Evolutionary conservation across 1,140 invertebrate genomes (phyloP).

Genomic region (Spodoptera frugiperda): DNA sequence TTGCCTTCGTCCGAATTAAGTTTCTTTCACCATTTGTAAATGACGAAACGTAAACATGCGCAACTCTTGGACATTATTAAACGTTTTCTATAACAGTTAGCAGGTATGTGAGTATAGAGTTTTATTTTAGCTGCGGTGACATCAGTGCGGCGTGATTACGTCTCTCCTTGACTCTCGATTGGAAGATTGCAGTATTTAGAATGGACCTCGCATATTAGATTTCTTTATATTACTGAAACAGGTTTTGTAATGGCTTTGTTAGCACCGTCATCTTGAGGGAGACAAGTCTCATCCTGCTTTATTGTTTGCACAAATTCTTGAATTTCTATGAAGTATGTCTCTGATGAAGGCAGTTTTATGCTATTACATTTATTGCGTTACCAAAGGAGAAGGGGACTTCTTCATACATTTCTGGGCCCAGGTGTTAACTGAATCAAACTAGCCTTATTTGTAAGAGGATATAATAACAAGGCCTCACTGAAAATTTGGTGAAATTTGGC

Average conservation of each 20-base stretch:
- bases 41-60: neutral
- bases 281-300: neutral
- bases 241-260: conserved; percentile 28
- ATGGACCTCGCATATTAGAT: conserved; percentile 25
- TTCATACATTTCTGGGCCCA: no score
- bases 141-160: conserved; percentile 38
- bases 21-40: conserved; percentile 3
- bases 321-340: no score
- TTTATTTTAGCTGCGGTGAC: conserved; percentile 58
- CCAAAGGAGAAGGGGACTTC: no score
- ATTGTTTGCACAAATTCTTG: no score
- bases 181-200: conserved; percentile 51
- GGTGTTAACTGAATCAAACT: no score
- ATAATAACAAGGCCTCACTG: no score
- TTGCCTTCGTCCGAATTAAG: neutral
- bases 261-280: neutral
- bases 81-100: conserved; percentile 25
- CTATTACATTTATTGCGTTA: no score
- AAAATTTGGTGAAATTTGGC: no score
- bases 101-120: conserved; percentile 52
- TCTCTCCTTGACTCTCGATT: conserved; percentile 50
- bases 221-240: conserved; percentile 23
- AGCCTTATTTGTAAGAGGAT: no score
- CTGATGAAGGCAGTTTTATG: no score
- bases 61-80: conserved; percentile 17